Evolutionary conservation across 1,140 invertebrate species (phyloP).

Genomic region (Drosophila azteca): DNA sequence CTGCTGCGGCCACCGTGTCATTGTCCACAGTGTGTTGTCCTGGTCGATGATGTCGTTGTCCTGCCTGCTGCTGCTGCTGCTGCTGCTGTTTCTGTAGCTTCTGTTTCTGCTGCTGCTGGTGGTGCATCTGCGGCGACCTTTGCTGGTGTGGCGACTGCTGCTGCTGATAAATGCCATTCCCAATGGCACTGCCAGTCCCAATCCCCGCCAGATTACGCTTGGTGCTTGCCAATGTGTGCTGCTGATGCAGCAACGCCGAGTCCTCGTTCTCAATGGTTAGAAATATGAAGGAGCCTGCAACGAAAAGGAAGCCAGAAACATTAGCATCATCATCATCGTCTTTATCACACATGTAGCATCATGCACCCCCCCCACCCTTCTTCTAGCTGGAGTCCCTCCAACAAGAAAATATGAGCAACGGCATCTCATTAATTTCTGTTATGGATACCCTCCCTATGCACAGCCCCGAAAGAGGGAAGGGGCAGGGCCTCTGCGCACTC

Average conservation of each 20-base stretch:
- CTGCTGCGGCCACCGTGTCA: conserved; percentile 63
- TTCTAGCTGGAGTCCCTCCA: too few species aligned
- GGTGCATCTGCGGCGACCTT: conserved; percentile 61
- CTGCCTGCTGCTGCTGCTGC: conserved; percentile 17
- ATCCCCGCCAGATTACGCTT: conserved; percentile 83
- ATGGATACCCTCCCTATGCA: too few species aligned
- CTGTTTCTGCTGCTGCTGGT: conserved; percentile 47
- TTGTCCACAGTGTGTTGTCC: conserved; percentile 57
- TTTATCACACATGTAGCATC: not conserved
- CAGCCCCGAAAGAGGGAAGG: too few species aligned
- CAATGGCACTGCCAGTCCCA: conserved; percentile 31
- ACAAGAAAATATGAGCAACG: too few species aligned
- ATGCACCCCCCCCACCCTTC: too few species aligned
- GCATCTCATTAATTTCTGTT: too few species aligned
- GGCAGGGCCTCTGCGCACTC: too few species aligned
- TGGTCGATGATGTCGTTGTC: conserved; percentile 28
- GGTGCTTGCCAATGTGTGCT: conserved; percentile 87
- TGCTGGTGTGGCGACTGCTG: conserved; percentile 57
- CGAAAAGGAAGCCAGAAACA: conserved; percentile 23
- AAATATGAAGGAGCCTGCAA: conserved; percentile 94
- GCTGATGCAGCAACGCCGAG: conserved; percentile 87
- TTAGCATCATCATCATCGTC: not conserved
- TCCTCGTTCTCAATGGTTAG: conserved; percentile 93
- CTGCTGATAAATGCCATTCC: conserved; percentile 60
- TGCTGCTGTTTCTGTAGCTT: conserved; percentile 42